A percentile compares a stretch with the other conserved stretches of the same genome.
Conservation (phyloP, 1,140 invertebrate genomes). For the Drosophila carrolli region DNA sequence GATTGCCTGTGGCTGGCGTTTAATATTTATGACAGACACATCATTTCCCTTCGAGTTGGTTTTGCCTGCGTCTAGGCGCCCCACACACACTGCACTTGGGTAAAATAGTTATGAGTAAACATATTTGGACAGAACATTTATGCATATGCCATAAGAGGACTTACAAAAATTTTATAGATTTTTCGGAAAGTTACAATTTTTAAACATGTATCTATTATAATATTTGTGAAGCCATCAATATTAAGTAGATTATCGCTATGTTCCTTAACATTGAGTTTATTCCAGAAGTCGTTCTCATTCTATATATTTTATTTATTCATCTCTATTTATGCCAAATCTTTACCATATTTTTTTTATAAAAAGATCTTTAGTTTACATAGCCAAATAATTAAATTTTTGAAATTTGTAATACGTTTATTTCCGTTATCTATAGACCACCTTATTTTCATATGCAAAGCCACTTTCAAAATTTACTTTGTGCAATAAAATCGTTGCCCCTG, state of each 20-base stretch:
- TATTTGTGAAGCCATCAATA: too few relatives aligned
- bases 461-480: neutral
- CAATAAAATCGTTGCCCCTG: neutral
- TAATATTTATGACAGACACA: constrained; percentile 51
- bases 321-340: too few relatives aligned
- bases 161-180: too few relatives aligned
- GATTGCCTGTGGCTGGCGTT: constrained; percentile 12
- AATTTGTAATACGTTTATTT: neutral
- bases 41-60: constrained; percentile 31
- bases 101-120: constrained; percentile 4
- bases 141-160: neutral
- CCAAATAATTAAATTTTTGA: too few relatives aligned
- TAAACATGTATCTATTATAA: too few relatives aligned
- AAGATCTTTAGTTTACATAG: too few relatives aligned
- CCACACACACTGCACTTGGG: neutral
- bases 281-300: too few relatives aligned
- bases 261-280: too few relatives aligned
- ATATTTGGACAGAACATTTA: constrained; percentile 2
- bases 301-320: too few relatives aligned
- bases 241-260: too few relatives aligned
- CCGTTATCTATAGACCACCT: neutral
- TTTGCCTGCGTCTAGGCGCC: constrained; percentile 19
- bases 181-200: too few relatives aligned
- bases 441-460: neutral
- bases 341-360: too few relatives aligned